phyloP scores from a whole-genome alignment of 2,888 invertebrate species.

The Lamellibrachia satsuma region DNA sequence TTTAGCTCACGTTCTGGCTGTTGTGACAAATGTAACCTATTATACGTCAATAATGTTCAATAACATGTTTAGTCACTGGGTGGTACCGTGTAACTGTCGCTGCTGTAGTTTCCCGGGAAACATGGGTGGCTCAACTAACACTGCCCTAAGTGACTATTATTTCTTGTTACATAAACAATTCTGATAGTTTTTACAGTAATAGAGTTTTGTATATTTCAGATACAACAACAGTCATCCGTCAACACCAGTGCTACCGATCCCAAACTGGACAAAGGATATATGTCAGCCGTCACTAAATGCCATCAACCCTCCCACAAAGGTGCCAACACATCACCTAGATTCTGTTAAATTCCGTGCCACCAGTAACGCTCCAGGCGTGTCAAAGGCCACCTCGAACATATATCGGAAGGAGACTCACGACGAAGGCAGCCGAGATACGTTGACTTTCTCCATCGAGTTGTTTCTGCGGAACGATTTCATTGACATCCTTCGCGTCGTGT shows the following conservation, averaged over 20 bases:
- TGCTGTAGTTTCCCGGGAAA: too few relatives aligned
- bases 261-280: neutral
- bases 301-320: neutral
- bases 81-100: too few relatives aligned
- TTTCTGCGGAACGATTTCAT: constrained; percentile 33
- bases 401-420: neutral
- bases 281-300: neutral
- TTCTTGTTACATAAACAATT: too few relatives aligned
- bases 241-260: constrained; percentile 25
- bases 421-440: neutral
- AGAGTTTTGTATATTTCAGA: neutral
- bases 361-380: neutral
- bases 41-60: too few relatives aligned
- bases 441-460: constrained; percentile 28
- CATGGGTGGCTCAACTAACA: too few relatives aligned
- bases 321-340: neutral
- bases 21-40: too few relatives aligned
- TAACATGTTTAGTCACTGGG: too few relatives aligned
- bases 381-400: neutral
- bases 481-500: constrained; percentile 39
- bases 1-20: too few relatives aligned
- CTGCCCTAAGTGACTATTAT: too few relatives aligned
- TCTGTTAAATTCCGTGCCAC: neutral
- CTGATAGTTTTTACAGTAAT: neutral
- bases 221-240: constrained; percentile 26